These are phyloP conservation scores for Pomatorhinus ruficollis DNA, from an alignment of 2,113 vertebrate species.

Conservation along the genomic window DNA sequence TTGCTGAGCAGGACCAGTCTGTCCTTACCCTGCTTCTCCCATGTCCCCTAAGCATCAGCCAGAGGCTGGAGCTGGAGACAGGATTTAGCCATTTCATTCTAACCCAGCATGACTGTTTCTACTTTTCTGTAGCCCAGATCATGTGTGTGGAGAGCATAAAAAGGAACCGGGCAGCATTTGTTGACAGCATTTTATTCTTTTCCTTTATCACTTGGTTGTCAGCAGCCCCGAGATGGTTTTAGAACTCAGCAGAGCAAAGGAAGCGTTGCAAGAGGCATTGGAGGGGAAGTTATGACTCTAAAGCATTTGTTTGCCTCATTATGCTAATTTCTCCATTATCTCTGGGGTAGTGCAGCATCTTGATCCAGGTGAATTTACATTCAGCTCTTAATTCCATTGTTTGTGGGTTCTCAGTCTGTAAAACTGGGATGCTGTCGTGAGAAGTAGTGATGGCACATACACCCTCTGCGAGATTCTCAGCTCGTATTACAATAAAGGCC, in stretches of 20 bases:
- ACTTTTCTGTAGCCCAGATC: not conserved
- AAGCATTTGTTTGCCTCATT: slow-evolving; percentile 12
- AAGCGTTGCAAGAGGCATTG: not conserved
- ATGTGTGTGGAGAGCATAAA: not conserved
- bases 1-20: not conserved
- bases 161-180: not conserved
- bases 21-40: not conserved
- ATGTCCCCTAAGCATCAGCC: not conserved
- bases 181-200: not conserved
- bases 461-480: not conserved
- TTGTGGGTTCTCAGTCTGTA: not conserved
- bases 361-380: slow-evolving; percentile 27
- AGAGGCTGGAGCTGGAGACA: not conserved
- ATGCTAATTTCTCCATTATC: slow-evolving; percentile 21
- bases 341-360: not conserved
- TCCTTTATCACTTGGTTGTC: not conserved
- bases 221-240: not conserved
- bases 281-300: not conserved
- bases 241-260: not conserved
- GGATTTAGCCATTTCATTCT: not conserved
- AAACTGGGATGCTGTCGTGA: not conserved
- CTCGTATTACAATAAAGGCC: not conserved
- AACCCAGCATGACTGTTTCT: not conserved
- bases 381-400: not conserved
- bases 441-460: not conserved